phyloP scores from a whole-genome alignment of 2,888 invertebrate genomes.

The Sericinus montela region DNA sequence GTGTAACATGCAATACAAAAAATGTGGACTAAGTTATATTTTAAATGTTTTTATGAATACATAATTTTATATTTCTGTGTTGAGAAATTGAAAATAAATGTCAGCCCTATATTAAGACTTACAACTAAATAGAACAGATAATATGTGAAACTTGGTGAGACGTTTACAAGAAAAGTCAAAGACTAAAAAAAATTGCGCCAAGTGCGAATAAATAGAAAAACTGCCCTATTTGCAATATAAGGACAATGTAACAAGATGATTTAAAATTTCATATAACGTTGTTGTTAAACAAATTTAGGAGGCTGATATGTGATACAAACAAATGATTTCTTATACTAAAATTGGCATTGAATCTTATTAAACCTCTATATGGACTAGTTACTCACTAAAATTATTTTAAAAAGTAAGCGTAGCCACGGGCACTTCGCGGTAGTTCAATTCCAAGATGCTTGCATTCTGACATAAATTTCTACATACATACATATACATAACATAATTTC shows the following conservation, averaged over 20 bases:
- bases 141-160: not conserved
- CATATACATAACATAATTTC: too few relatives aligned
- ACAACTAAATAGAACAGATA: too few relatives aligned
- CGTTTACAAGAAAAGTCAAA: not conserved
- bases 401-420: slow-evolving; percentile 21
- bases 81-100: too few relatives aligned
- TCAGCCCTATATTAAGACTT: too few relatives aligned
- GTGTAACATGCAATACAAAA: not conserved
- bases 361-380: slow-evolving; percentile 67
- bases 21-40: too few relatives aligned
- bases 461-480: not conserved
- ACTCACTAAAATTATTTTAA: slow-evolving; percentile 54
- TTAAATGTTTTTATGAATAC: too few relatives aligned
- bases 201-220: too few relatives aligned
- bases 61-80: too few relatives aligned
- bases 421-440: slow-evolving; percentile 14
- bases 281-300: slow-evolving; percentile 45
- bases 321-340: slow-evolving; percentile 42
- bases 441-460: not conserved
- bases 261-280: slow-evolving; percentile 8
- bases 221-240: too few relatives aligned
- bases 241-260: slow-evolving; percentile 6
- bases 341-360: slow-evolving; percentile 58
- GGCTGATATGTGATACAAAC: slow-evolving; percentile 23
- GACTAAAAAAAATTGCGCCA: not conserved